These are phyloP conservation scores for Drosophila nebulosa DNA, from an alignment of 1,140 invertebrate genomes.

Conservation along the genomic window DNA sequence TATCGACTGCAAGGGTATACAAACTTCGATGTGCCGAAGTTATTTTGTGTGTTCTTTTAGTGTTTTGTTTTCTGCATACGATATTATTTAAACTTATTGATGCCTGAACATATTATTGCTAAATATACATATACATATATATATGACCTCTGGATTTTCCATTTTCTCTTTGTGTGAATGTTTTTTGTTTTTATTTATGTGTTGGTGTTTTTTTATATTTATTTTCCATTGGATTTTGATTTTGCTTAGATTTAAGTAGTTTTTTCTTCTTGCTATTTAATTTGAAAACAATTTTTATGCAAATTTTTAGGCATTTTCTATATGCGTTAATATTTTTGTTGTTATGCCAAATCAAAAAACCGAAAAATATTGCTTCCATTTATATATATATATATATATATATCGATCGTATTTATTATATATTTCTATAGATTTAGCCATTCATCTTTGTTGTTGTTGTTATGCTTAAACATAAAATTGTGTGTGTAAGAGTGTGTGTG, in stretches of 20 bases:
- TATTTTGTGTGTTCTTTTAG: slow-evolving; percentile 8
- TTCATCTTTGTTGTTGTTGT: neutral
- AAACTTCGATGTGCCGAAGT: neutral
- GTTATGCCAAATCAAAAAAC: slow-evolving; percentile 43
- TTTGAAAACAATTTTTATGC: slow-evolving; percentile 41
- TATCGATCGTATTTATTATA: neutral
- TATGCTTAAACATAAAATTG: neutral
- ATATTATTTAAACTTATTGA: slow-evolving; percentile 56
- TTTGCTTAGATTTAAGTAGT: slow-evolving; percentile 43
- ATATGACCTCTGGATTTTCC: slow-evolving; percentile 4
- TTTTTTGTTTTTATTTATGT: slow-evolving; percentile 18
- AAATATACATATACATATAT: slow-evolving; percentile 1
- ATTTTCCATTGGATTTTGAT: slow-evolving; percentile 51
- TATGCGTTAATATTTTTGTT: slow-evolving; percentile 43
- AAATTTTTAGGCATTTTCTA: slow-evolving; percentile 35
- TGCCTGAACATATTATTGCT: slow-evolving; percentile 4
- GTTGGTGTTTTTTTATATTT: slow-evolving; percentile 8
- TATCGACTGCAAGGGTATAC: neutral
- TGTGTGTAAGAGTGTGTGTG: neutral
- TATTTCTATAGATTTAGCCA: neutral
- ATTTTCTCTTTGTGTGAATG: no score
- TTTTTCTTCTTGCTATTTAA: slow-evolving; percentile 22
- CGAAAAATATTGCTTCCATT: slow-evolving; percentile 40
- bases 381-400: slow-evolving; percentile 11
- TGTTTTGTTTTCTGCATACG: slow-evolving; percentile 24